Evolutionary conservation across 2,888 invertebrate genomes (phyloP).

Genomic region (Chrysomela aeneicollis): DNA sequence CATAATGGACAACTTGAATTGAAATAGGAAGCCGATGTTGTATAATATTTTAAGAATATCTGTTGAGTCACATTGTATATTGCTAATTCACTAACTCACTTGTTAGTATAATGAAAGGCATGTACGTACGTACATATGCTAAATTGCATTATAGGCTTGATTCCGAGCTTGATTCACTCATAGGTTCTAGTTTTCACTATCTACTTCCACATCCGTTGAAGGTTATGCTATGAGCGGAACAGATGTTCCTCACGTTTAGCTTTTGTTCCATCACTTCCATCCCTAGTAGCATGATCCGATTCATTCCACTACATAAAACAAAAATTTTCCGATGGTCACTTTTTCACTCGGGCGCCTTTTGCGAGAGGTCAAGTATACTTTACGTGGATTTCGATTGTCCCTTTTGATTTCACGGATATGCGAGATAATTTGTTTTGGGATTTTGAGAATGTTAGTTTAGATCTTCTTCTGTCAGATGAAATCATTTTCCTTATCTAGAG

Average conservation of each 20-base stretch:
- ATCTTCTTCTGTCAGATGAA: too few relatives aligned
- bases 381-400: conserved; percentile 31
- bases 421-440: conserved; percentile 29
- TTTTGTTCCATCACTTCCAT: conserved; percentile 40
- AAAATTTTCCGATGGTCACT: conserved; percentile 53
- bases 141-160: too few relatives aligned
- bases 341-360: conserved; percentile 49
- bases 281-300: conserved; percentile 44
- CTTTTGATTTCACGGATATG: conserved; percentile 25
- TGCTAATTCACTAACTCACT: too few relatives aligned
- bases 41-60: too few relatives aligned
- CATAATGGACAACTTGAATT: too few relatives aligned
- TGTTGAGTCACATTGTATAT: too few relatives aligned
- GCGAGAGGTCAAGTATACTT: conserved; percentile 50
- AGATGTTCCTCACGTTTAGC: conserved; percentile 23
- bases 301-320: conserved; percentile 54
- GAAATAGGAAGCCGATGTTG: too few relatives aligned
- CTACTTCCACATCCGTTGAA: neutral
- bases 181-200: too few relatives aligned
- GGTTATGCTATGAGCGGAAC: neutral
- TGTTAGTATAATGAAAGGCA: too few relatives aligned
- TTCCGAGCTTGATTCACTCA: too few relatives aligned
- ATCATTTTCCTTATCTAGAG: too few relatives aligned
- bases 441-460: neutral
- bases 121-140: too few relatives aligned